Evolutionary conservation across 2,113 vertebrate genomes (phyloP).

Genomic region (Trachemys scripta): DNA sequence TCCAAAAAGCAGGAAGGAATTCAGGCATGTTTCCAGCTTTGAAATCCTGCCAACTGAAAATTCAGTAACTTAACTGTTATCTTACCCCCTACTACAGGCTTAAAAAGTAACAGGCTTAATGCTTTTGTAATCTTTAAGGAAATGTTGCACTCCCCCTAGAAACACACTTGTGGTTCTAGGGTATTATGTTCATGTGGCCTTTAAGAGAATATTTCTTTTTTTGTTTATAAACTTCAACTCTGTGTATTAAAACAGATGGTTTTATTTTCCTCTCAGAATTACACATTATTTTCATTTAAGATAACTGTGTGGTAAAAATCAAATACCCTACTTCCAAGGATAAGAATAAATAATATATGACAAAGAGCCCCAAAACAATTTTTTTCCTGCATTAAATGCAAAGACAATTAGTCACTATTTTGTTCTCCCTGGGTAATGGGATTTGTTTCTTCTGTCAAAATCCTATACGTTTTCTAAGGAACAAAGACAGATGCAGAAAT

Average conservation of each 20-base stretch:
- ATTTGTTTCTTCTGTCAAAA: slow-evolving; percentile 46
- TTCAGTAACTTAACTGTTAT: slow-evolving; percentile 56
- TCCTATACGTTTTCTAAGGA: slow-evolving; percentile 19
- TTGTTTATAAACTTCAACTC: slow-evolving; percentile 43
- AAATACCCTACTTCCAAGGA: slow-evolving; percentile 40
- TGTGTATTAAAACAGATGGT: slow-evolving; percentile 40
- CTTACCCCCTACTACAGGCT: slow-evolving; percentile 25
- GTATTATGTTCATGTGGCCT: slow-evolving; percentile 31
- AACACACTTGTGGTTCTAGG: slow-evolving; percentile 27
- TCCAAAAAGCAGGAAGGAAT: slow-evolving; percentile 32
- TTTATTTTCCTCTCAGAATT: slow-evolving; percentile 54
- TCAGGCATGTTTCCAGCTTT: slow-evolving; percentile 30
- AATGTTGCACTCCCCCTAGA: slow-evolving; percentile 39
- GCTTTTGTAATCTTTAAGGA: slow-evolving; percentile 30
- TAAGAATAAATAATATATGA: slow-evolving; percentile 61
- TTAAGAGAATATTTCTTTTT: slow-evolving; percentile 35
- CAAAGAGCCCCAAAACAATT: slow-evolving; percentile 61
- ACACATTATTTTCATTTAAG: slow-evolving; percentile 35
- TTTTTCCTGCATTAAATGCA: slow-evolving; percentile 55
- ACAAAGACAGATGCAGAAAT: slow-evolving; percentile 35
- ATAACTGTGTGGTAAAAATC: slow-evolving; percentile 55
- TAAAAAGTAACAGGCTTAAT: slow-evolving; percentile 61
- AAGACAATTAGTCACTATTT: slow-evolving; percentile 57
- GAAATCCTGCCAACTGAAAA: slow-evolving; percentile 39
- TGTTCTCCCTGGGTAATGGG: slow-evolving; percentile 19